Evolutionary conservation across 1,140 invertebrate species (phyloP), one percentile per base, ranked within the genome.

Genomic region (Nephila pilipes): DNA sequence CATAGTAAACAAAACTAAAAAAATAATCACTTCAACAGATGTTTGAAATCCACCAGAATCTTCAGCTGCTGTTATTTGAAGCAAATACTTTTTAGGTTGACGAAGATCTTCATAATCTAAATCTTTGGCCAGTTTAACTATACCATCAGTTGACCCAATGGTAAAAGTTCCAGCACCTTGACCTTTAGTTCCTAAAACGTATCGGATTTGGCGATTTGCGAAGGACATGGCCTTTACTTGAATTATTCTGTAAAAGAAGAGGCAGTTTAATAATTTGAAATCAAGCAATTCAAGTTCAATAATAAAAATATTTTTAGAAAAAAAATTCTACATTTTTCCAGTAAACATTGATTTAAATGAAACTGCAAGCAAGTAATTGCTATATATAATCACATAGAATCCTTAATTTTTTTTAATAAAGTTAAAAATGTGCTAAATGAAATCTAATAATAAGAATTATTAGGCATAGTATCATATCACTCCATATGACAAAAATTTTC

Each of bases 221-320:
- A 99, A 99, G 8, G 98, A 99, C 95, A 99, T 99, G 0, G 98
- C 98, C 96, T 99, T 99, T 90, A 99, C 98, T 65, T 98, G 99
- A 95, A 99, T 99, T 65, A 99, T 99, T 95, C 98, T 98, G 96
- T 6, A 81, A 94, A 83, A 38, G 29, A 69, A 75, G 10, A 65
- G 25, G 46, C 6, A 46, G 46, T n/a, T n/a, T n/a, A 46, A 46
- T 10, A 46, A 5, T 46, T 3, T 46, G 0, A 3, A 46, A 0
- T 46, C 8, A 3, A 5, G 8, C 4, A 46, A 2, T 1, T 10
- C 6, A 46, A 2, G 12, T 46, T 46, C 46, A 46, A 0, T 46
- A 46, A 38, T 38, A 6, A 38, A 3, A 38, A 38, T 6, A 38
- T 38, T 38, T 38, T 6, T n/a, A n/a, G n/a, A 46, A 0, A 46